Evolutionary conservation across 1,140 invertebrate genomes (phyloP).

Genomic region (Reticulitermes speratus): DNA sequence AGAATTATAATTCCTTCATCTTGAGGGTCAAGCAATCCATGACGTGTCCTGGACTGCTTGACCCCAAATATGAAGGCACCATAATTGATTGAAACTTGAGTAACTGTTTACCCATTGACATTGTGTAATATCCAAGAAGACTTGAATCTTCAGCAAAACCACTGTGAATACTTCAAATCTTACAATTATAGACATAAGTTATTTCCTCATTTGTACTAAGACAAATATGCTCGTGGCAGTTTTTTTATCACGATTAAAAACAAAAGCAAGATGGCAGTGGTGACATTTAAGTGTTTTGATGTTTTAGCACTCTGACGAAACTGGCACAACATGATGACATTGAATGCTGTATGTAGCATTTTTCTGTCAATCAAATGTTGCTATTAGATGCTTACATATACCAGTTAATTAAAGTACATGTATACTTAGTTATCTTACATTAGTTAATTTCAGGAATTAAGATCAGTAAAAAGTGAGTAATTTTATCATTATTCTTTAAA

Average conservation of each 20-base stretch:
- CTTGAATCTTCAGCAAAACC: too few relatives aligned
- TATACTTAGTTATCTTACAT: neutral
- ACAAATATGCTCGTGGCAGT: conserved; percentile 14
- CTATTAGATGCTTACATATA: neutral
- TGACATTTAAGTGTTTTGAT: conserved; percentile 23
- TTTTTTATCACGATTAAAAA: conserved; percentile 26
- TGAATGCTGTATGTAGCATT: neutral
- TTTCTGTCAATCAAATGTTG: neutral
- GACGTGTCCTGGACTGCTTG: too few relatives aligned
- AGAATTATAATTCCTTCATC: too few relatives aligned
- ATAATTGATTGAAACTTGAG: too few relatives aligned
- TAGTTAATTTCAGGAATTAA: conserved; percentile 17
- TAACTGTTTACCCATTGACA: too few relatives aligned
- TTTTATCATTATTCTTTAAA: neutral
- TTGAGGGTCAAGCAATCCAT: too few relatives aligned
- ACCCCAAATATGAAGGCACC: too few relatives aligned
- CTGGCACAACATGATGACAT: neutral
- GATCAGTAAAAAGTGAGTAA: conserved; percentile 4
- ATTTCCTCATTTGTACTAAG: neutral
- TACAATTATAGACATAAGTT: neutral
- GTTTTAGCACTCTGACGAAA: neutral
- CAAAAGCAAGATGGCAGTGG: conserved; percentile 32
- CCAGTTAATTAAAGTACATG: neutral
- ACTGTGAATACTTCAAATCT: neutral
- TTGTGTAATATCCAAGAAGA: too few relatives aligned